phyloP scores from a whole-genome alignment of 1,140 invertebrate species.

The Drosophila nasuta region DNA sequence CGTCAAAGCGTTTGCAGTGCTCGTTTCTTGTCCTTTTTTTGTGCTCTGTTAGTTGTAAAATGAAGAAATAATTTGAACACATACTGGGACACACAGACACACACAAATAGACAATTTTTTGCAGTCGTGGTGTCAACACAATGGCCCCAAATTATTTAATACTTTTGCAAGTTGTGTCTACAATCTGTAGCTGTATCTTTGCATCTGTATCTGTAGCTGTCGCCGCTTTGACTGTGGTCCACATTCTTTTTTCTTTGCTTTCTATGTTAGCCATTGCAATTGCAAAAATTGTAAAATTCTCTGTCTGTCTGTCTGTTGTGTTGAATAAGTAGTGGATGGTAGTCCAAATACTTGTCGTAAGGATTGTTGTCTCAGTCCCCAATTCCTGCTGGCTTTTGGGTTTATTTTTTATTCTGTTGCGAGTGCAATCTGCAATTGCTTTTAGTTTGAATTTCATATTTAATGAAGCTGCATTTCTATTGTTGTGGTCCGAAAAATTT shows the following conservation, averaged over 20 bases:
- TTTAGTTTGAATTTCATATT: conserved; percentile 75
- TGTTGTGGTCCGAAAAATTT: conserved; percentile 64
- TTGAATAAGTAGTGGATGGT: not conserved
- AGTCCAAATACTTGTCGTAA: conserved; percentile 35
- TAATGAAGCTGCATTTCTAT: conserved; percentile 74
- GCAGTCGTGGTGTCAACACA: conserved; percentile 72
- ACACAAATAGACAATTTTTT: conserved; percentile 35
- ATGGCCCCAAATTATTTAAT: conserved; percentile 83
- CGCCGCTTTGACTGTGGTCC: conserved; percentile 47
- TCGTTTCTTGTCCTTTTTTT: conserved; percentile 58
- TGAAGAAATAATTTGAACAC: conserved; percentile 78
- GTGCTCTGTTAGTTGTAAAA: conserved; percentile 60
- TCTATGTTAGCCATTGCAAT: conserved; percentile 32
- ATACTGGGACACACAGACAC: conserved; percentile 29
- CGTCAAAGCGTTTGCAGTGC: conserved; percentile 56
- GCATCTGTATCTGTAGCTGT: conserved; percentile 27
- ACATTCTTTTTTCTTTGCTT: conserved; percentile 22
- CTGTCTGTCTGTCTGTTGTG: conserved; percentile 26
- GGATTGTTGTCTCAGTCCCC: conserved; percentile 17
- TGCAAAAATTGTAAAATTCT: conserved; percentile 62
- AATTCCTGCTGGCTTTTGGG: not conserved
- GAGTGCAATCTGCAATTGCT: conserved; percentile 63
- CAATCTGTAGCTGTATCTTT: conserved; percentile 14
- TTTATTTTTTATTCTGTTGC: conserved; percentile 4
- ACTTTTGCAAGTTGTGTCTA: conserved; percentile 38